Evolutionary conservation across 2,113 vertebrate genomes (phyloP), one percentile per base, ranked within the genome.

Genomic region (Nanorana parkeri): DNA sequence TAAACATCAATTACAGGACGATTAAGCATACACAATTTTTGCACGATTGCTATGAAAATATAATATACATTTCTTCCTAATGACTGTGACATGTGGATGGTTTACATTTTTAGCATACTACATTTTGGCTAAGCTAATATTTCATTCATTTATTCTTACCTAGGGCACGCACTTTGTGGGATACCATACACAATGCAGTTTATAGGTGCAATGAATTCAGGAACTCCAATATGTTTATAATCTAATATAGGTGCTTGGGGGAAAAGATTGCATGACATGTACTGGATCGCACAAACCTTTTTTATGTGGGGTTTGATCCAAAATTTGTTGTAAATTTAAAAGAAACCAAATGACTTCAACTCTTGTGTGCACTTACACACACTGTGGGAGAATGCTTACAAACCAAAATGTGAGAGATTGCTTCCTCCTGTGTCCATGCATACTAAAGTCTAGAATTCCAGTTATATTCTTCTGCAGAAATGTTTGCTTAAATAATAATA

Each of bases 41-140:
- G 77, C 3, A 13, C 54, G 26, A 79, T 79, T 79, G 65, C 55
- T 55, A 41, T 36, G 16, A 56, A 69, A 79, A 79, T 78, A 78
- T 19, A 78, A 56, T 20, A 17, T 17, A 47, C 5, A 16, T 54
- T 16, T 8, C 19, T 41, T 58, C 11, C 13, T 36, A 68, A 56
- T 32, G 23, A 79, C 54, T 68, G 26, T 5, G 66, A 60, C 29
- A 24, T 58, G 52, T 58, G 29, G 1, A 36, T 56, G 51, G 26
- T 29, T 55, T 24, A 20, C 6, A 23, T 68, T 67, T 47, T n/a
- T 24, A 47, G 54, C 36, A 23, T 56, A 26, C 24, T 56, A 23
- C 3, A 21, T 56, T 60, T 17, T 60, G 24, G 3, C 0, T 19
- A 20, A 56, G 13, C 4, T 56, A 32, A 4, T 17, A 68, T 23